A percentile compares a stretch with the other conserved stretches of the same genome.
Evolutionary conservation across 1,140 invertebrate genomes (phyloP).

Genomic region (Brachystomella parvula): DNA sequence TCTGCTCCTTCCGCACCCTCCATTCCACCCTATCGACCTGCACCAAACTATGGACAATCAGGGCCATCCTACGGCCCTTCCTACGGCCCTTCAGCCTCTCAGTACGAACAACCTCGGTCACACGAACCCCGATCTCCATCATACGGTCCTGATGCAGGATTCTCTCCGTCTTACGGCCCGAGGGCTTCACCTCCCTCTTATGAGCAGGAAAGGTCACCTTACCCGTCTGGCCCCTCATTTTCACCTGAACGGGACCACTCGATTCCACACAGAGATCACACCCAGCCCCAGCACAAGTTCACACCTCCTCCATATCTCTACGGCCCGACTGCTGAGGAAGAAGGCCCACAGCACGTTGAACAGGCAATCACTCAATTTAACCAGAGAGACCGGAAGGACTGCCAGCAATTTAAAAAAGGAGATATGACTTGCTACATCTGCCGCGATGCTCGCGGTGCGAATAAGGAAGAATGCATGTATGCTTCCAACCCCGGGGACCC

Average conservation of each 20-base stretch:
- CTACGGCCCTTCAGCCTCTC: no score
- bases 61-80: no score
- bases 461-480: constrained; percentile 38
- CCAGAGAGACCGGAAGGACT: constrained; percentile 24
- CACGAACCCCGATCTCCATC: no score
- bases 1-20: no score
- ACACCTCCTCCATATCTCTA: constrained; percentile 23
- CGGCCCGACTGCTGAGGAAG: constrained; percentile 4
- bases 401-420: constrained; percentile 28
- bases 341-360: constrained; percentile 20
- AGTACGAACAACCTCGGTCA: no score
- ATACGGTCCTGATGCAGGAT: not conserved
- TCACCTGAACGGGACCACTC: no score
- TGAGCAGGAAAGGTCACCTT: no score
- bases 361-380: constrained; percentile 26
- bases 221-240: no score
- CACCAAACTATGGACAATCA: no score
- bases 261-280: no score
- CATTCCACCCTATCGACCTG: no score
- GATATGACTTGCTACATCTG: constrained; percentile 37
- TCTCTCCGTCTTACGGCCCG: not conserved
- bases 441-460: constrained; percentile 29
- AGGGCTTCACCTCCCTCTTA: not conserved
- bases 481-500: constrained; percentile 25
- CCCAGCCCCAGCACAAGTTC: constrained; percentile 23